A percentile compares a stretch with the other conserved stretches of the same genome.
Evolutionary conservation across 2,888 invertebrate species (phyloP).

Genomic region (Cybosia mesomella): DNA sequence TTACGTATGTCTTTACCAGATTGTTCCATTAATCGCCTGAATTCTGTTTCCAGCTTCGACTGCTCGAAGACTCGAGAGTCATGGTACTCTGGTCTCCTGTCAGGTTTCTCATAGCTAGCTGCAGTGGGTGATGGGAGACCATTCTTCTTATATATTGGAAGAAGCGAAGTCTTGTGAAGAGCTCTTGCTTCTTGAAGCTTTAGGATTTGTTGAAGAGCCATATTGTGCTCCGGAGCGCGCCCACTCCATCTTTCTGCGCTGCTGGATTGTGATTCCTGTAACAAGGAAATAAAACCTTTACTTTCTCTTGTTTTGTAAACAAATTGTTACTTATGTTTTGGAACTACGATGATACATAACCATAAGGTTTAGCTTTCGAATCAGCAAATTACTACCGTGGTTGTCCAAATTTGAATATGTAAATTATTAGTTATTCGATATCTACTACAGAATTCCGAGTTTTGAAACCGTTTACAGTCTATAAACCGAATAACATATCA

Average conservation of each 20-base stretch:
- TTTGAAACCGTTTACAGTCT: conserved; percentile 47
- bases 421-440: conserved; percentile 29
- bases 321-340: not conserved
- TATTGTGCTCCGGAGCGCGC: conserved; percentile 95
- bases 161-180: conserved; percentile 85
- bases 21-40: conserved; percentile 86
- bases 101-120: conserved; percentile 77
- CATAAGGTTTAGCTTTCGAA: not conserved
- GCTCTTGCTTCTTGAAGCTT: conserved; percentile 96
- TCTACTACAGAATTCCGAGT: conserved; percentile 26
- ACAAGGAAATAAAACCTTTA: conserved; percentile 63
- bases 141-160: conserved; percentile 82
- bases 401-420: conserved; percentile 26
- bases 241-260: conserved; percentile 96
- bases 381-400: conserved; percentile 25
- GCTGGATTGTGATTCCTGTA: conserved; percentile 93
- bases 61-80: conserved; percentile 81
- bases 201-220: conserved; percentile 96
- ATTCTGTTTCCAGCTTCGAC: conserved; percentile 86
- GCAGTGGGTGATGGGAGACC: conserved; percentile 84
- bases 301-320: not conserved
- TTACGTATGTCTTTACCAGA: conserved; percentile 80
- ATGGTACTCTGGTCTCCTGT: conserved; percentile 69
- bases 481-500: conserved; percentile 58
- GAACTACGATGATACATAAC: not conserved